phyloP scores from a whole-genome alignment of 2,113 vertebrate species.

The Elaphurus davidianus region DNA sequence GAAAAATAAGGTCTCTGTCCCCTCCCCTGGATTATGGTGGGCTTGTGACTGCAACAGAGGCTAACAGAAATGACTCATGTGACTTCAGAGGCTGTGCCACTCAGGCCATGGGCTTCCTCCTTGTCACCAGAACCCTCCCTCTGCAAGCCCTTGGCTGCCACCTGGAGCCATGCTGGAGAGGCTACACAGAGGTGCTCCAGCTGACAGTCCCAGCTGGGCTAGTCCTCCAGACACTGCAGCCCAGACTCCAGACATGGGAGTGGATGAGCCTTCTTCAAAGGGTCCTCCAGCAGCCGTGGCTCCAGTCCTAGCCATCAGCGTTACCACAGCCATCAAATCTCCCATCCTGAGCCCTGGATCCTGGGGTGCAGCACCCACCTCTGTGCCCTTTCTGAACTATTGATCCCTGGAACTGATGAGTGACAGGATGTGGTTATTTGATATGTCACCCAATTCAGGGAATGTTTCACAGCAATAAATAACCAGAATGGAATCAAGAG shows the following conservation, averaged over 20 bases:
- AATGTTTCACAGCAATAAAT: not conserved
- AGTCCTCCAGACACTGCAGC: not conserved
- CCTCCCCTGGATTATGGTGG: not conserved
- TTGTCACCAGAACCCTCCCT: not conserved
- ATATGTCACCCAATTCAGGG: not conserved
- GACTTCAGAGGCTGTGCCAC: not conserved
- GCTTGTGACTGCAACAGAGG: not conserved
- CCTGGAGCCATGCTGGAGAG: rapidly evolving
- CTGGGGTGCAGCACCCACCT: rapidly evolving
- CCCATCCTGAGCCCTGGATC: not conserved
- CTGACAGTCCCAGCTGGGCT: not conserved
- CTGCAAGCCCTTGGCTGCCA: not conserved
- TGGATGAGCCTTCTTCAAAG: not conserved
- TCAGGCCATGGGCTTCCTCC: not conserved
- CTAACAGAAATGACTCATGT: not conserved
- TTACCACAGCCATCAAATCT: no score
- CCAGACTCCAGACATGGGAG: not conserved
- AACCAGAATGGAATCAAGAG: not conserved
- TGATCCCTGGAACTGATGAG: not conserved
- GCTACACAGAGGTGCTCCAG: not conserved
- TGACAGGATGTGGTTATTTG: not conserved
- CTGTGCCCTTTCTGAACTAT: not conserved
- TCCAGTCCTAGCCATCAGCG: rapidly evolving
- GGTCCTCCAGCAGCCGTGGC: not conserved
- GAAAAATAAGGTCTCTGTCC: not conserved